These are phyloP conservation scores for Iselma pallidipennis DNA, from an alignment of 2,888 invertebrate genomes.

Conservation along the genomic window DNA sequence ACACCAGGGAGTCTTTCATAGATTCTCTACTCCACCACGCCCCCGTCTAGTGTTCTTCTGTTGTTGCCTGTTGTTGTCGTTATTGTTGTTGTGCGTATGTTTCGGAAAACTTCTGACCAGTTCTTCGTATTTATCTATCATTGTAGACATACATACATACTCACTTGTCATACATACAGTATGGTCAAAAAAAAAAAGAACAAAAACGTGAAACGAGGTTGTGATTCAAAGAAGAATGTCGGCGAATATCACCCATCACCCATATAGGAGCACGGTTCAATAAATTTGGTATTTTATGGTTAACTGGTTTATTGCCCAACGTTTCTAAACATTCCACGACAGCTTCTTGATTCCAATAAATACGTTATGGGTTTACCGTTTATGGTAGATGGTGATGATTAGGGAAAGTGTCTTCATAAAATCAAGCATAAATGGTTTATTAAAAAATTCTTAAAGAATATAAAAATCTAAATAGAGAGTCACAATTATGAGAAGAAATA, in stretches of 20 bases:
- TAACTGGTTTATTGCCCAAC: not conserved
- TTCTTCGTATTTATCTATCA: not conserved
- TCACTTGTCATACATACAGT: not conserved
- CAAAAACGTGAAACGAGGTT: not conserved
- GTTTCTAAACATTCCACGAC: not conserved
- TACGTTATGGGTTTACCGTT: too few relatives aligned
- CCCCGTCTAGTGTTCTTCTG: constrained; percentile 42
- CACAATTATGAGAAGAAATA: too few relatives aligned
- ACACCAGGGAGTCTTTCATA: constrained; percentile 44
- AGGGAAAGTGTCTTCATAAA: too few relatives aligned
- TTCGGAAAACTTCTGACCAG: constrained; percentile 1
- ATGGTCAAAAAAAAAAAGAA: too few relatives aligned
- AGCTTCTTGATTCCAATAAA: too few relatives aligned
- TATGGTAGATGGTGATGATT: not conserved
- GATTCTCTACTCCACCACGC: constrained; percentile 43
- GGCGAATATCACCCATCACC: not conserved
- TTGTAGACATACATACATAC: not conserved
- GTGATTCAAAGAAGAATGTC: not conserved
- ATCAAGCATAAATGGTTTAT: too few relatives aligned
- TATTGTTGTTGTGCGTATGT: not conserved
- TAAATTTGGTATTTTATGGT: not conserved
- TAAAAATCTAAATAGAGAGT: too few relatives aligned
- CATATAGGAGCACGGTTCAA: not conserved
- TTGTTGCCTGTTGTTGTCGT: constrained; percentile 3
- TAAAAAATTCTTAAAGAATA: too few relatives aligned